Percentiles rank a stretch among this genome's conserved stretches.
These are phyloP conservation scores for Microtus ochrogaster DNA, from an alignment of 2,113 vertebrate species.

Conservation along the genomic window DNA sequence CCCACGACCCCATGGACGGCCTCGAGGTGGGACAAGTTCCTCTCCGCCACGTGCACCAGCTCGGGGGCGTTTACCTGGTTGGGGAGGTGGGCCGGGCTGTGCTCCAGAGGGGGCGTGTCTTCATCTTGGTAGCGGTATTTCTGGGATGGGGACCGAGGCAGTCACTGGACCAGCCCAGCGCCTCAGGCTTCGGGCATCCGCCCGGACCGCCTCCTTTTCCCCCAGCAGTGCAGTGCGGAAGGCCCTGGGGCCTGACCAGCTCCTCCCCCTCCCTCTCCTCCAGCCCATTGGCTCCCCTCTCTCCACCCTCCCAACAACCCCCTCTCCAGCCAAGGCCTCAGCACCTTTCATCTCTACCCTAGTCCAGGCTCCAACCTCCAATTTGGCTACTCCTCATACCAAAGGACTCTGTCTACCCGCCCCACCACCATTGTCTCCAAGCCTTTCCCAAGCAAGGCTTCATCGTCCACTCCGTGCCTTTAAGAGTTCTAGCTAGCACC, in stretches of 20 bases:
- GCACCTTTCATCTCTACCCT: not conserved
- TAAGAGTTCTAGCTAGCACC: not conserved
- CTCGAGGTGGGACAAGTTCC: slow-evolving; percentile 87
- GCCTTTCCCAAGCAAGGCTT: not conserved
- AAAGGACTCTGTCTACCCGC: not conserved
- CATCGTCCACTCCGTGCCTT: not conserved
- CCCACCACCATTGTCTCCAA: not conserved
- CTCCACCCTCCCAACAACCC: slow-evolving; percentile 55
- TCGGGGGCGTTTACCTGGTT: slow-evolving; percentile 88
- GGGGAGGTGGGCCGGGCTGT: slow-evolving; percentile 87
- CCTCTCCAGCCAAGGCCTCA: not conserved
- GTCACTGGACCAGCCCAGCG: slow-evolving; percentile 50
- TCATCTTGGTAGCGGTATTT: slow-evolving; percentile 89
- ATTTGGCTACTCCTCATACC: not conserved
- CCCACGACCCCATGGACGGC: slow-evolving; percentile 89
- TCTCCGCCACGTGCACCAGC: slow-evolving; percentile 86
- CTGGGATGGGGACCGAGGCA: slow-evolving; percentile 73
- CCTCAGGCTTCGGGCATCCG: slow-evolving; percentile 29
- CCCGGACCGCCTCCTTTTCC: not conserved
- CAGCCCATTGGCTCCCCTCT: slow-evolving; percentile 72
- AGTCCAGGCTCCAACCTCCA: not conserved
- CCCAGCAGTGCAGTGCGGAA: slow-evolving; percentile 45
- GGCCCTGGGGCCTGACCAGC: slow-evolving; percentile 62
- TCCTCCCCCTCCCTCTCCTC: slow-evolving; percentile 69
- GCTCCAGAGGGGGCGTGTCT: slow-evolving; percentile 88